phyloP scores from a whole-genome alignment of 2,113 vertebrate species.

The Nycticorax nycticorax region DNA sequence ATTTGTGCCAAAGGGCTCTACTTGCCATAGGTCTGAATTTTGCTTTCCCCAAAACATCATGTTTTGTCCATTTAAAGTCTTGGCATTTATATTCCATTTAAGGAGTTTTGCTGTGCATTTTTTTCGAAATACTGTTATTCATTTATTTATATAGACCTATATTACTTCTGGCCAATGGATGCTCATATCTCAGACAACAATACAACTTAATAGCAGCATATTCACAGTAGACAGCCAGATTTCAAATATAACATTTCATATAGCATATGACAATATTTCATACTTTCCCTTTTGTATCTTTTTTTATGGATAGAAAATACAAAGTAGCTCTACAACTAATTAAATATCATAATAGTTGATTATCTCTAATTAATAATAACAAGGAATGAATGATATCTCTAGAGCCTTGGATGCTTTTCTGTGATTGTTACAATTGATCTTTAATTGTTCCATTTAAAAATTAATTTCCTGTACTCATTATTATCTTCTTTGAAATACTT shows the following conservation, averaged over 20 bases:
- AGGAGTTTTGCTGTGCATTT: neutral
- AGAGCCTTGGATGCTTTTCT: neutral
- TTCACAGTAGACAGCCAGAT: neutral
- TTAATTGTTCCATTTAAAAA: conserved; percentile 36
- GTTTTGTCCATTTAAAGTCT: neutral
- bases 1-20: neutral
- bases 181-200: neutral
- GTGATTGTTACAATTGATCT: conserved; percentile 9
- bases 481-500: neutral
- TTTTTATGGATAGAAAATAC: neutral
- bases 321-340: neutral
- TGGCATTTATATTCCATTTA: neutral
- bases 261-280: neutral
- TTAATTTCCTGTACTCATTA: conserved; percentile 13
- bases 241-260: neutral
- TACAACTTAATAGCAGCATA: neutral
- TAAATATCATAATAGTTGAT: neutral
- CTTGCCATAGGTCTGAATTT: neutral
- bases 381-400: neutral
- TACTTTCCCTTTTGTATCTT: neutral
- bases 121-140: neutral
- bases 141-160: neutral
- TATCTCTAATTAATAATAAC: conserved; percentile 25
- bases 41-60: neutral
- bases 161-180: neutral